Base-by-base conservation (phyloP, 2,113 vertebrate species). In the Lucifuga dentata region DNA sequence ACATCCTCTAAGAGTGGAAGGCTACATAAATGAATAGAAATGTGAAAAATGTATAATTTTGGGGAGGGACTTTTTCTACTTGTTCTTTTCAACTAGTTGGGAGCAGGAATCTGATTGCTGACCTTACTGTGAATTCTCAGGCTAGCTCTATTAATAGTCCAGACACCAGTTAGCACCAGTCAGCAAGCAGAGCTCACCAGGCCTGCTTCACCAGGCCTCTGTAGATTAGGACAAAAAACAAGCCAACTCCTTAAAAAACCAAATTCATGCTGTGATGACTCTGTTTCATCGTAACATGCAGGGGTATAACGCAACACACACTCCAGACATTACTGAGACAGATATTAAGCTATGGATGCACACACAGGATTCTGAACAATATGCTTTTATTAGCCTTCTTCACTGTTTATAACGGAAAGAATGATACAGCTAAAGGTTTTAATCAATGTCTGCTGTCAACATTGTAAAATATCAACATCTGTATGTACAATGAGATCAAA, bases 81-180 rank as follows among this genome's bases (percentile, higher is more conserved):
- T 36, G 39, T 44, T 65, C 48, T 55, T 57, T 78, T 86, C 76
- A 68, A 76, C 60, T 26, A 85, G 72, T 73, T 73, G 73, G 62
- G 66, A 86, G 81, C 63, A 81, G 83, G 86, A 90, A 82, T 90
- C 86, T 86, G 76, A 89, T 76, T 78, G 81, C 86, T 92, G 90
- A 92, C 91, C 90, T 88, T 86, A 72, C 88, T 82, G 85, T 86
- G 68, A 76, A 89, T 93, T 92, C 92, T 92, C 91, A 92, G 88
- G 90, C 91, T 68, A 80, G 58, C 78, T 83, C 89, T 93, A 92
- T 90, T 86, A 90, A 92, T 92, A 93, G 84, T 52, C 36, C 77
- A 89, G 80, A 88, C 83, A 76, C 83, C 41, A 84, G 80, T n/a
- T 21, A 77, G 72, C 45, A 68, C 61, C 88, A 82, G 73, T 81